Evolutionary conservation across 2,113 vertebrate species (phyloP).

Genomic region (Rhynchopsitta pachyrhyncha): DNA sequence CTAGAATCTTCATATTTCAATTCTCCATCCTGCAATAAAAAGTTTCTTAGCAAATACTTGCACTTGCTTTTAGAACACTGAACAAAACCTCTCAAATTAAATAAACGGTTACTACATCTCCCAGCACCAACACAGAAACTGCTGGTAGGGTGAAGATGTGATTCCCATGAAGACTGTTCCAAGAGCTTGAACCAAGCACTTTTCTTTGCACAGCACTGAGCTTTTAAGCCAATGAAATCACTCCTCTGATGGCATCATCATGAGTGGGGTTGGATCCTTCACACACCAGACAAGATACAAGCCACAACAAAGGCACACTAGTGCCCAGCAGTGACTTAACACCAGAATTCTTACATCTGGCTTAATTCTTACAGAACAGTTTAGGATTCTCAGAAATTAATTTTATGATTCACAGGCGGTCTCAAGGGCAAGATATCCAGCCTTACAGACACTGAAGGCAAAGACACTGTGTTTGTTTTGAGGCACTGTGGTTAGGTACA

Average conservation of each 20-base stretch:
- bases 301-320: not conserved
- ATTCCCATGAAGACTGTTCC: not conserved
- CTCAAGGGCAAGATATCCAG: not conserved
- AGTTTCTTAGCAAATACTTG: not conserved
- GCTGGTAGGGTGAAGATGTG: not conserved
- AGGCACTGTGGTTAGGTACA: not conserved
- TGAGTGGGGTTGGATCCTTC: not conserved
- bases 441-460: not conserved
- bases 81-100: not conserved
- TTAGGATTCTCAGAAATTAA: not conserved
- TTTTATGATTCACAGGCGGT: not conserved
- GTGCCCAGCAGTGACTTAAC: not conserved
- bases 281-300: not conserved
- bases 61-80: not conserved
- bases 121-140: not conserved
- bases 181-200: not conserved
- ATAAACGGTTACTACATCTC: not conserved
- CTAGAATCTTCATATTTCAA: not conserved
- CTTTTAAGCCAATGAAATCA: not conserved
- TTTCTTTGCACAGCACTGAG: not conserved
- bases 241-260: not conserved
- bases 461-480: not conserved
- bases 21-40: not conserved
- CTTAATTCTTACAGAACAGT: not conserved
- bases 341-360: not conserved